A percentile compares a stretch with the other conserved stretches of the same genome.
These are phyloP conservation scores for Dromiciops gliroides DNA, from an alignment of 2,113 vertebrate genomes.

Conservation along the genomic window DNA sequence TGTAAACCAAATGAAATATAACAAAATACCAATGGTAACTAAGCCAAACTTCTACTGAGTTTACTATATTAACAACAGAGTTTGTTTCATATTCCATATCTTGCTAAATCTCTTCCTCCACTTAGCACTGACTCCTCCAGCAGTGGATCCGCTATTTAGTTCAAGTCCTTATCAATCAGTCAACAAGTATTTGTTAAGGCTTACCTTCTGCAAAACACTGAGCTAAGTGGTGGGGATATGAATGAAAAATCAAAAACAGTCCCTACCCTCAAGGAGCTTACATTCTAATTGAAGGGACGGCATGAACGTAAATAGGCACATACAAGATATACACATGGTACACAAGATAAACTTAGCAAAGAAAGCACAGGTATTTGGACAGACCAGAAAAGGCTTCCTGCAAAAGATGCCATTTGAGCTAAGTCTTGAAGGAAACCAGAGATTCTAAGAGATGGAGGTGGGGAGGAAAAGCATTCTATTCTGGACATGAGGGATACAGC, in stretches of 20 bases:
- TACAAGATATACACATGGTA: not conserved
- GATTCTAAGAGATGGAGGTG: not conserved
- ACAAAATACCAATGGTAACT: not conserved
- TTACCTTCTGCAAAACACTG: not conserved
- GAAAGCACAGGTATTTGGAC: not conserved
- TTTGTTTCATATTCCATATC: not conserved
- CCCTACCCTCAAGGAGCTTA: too few relatives aligned
- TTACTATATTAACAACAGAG: not conserved
- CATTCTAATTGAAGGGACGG: too few relatives aligned
- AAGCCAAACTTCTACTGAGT: not conserved
- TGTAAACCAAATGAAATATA: not conserved
- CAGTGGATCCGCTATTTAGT: too few relatives aligned
- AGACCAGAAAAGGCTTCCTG: not conserved
- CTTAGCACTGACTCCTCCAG: too few relatives aligned
- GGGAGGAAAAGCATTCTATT: not conserved
- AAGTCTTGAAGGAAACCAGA: not conserved
- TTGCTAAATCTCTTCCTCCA: not conserved
- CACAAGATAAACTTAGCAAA: not conserved
- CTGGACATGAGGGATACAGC: too few relatives aligned
- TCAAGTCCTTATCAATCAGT: not conserved
- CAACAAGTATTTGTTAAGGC: not conserved
- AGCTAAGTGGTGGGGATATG: not conserved
- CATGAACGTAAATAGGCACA: too few relatives aligned
- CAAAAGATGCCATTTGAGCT: too few relatives aligned
- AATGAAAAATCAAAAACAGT: too few relatives aligned